Evolutionary conservation across 35 echinoderm and acorn worm genomes (phyloP).

Genomic region (Chiridota heheva): DNA sequence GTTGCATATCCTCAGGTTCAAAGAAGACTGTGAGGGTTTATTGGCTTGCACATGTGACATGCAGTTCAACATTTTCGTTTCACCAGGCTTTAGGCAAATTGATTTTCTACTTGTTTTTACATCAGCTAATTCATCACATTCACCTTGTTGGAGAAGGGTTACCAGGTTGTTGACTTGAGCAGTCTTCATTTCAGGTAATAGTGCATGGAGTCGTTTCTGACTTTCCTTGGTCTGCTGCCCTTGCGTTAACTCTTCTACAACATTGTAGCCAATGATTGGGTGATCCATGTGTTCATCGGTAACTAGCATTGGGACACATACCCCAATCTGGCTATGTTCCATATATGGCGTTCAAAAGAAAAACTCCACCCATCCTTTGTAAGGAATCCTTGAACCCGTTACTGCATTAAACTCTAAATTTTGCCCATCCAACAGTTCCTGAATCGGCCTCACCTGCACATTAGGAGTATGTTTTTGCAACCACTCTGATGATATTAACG

Average conservation of each 20-base stretch:
- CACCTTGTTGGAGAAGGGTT: background rate
- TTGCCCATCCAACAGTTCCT: constrained; percentile 16
- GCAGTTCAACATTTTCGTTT: background rate
- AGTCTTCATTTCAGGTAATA: background rate
- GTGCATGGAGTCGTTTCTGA: background rate
- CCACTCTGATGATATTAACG: constrained; percentile 57
- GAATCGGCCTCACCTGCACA: constrained; percentile 17
- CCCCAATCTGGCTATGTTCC: too few relatives aligned
- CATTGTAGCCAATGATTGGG: constrained; percentile 49
- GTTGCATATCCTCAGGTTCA: background rate
- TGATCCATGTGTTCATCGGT: background rate
- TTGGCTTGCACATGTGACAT: background rate
- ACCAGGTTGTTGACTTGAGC: background rate
- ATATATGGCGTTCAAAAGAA: constrained; percentile 12
- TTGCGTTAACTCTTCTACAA: background rate
- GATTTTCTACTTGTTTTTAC: background rate
- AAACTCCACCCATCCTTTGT: background rate
- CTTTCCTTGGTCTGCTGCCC: background rate
- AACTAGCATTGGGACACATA: background rate
- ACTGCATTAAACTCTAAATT: too few relatives aligned
- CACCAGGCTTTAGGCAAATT: background rate
- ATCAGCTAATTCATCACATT: background rate
- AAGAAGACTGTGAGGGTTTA: constrained; percentile 16
- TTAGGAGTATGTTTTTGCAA: constrained; percentile 17
- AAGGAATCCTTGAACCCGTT: background rate